Percentiles rank a stretch among this genome's conserved stretches.
phyloP scores from a whole-genome alignment of 53 echinoderm and acorn worm genomes.

The Arbacia lixula region DNA sequence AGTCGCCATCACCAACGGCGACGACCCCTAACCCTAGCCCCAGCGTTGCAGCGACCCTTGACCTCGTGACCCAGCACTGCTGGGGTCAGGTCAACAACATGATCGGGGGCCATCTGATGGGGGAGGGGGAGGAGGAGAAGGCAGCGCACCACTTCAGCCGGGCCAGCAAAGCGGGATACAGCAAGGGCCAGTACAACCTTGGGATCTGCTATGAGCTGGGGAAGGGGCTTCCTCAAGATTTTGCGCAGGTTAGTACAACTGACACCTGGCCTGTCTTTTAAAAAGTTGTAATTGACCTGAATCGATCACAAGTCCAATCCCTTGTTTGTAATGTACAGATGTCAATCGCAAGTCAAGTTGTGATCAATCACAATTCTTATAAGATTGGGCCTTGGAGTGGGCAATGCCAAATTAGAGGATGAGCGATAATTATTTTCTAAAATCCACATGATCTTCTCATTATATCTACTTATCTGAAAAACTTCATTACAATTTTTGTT shows the following conservation, averaged over 20 bases:
- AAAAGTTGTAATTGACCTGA: no score
- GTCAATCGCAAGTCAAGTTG: no score
- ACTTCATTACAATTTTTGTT: no score
- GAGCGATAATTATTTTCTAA: no score
- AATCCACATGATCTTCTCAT: no score
- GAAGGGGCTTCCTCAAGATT: constrained; percentile 69
- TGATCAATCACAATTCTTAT: no score
- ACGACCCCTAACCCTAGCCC: neutral
- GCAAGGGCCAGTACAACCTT: constrained; percentile 85
- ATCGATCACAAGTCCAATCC: no score
- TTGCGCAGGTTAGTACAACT: constrained; percentile 59
- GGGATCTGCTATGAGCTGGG: constrained; percentile 88
- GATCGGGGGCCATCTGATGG: constrained; percentile 68
- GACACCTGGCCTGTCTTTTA: no score
- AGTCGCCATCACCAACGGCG: neutral
- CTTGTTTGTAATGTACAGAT: no score
- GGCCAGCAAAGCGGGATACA: constrained; percentile 70
- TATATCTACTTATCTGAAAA: no score
- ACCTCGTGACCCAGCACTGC: constrained; percentile 56
- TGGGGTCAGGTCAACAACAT: constrained; percentile 73
- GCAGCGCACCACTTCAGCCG: constrained; percentile 73
- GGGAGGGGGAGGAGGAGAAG: constrained; percentile 60
- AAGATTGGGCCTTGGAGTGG: neutral
- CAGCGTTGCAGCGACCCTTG: neutral
- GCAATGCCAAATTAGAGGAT: no score